phyloP scores from a whole-genome alignment of 2,888 invertebrate genomes.

The Acanthosoma haemorrhoidale region DNA sequence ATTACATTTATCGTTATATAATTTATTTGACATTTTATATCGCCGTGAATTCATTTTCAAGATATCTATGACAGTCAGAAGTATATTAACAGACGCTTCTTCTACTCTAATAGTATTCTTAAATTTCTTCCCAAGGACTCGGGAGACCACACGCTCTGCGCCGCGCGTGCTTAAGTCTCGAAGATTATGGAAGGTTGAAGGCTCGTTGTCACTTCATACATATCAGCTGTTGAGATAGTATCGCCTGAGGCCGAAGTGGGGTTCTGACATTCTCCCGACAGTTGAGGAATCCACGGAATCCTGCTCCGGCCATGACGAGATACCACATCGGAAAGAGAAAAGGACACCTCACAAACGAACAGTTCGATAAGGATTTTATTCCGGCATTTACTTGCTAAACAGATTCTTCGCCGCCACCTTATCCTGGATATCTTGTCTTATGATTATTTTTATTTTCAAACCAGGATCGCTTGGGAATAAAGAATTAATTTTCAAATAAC shows the following conservation, averaged over 20 bases:
- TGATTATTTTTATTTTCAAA: neutral
- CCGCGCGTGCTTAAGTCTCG: neutral
- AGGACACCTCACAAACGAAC: neutral
- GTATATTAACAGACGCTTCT: no score
- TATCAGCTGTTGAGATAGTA: neutral
- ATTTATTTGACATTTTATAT: no score
- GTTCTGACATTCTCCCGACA: neutral
- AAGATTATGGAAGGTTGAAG: neutral
- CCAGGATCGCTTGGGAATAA: neutral
- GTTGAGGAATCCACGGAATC: neutral
- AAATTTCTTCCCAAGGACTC: neutral
- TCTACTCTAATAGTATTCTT: no score
- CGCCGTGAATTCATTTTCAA: no score
- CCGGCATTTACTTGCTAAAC: neutral
- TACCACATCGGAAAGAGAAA: neutral
- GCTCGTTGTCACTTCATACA: slow-evolving; percentile 15
- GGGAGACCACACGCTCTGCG: no score
- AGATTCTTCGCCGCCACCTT: neutral
- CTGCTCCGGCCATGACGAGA: neutral
- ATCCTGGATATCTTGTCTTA: neutral
- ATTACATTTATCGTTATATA: no score
- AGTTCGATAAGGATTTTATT: neutral
- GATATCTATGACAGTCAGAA: no score
- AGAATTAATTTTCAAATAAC: neutral
- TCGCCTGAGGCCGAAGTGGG: neutral